Conservation (phyloP, 1,140 invertebrate species). For the Drosophila parvula region DNA sequence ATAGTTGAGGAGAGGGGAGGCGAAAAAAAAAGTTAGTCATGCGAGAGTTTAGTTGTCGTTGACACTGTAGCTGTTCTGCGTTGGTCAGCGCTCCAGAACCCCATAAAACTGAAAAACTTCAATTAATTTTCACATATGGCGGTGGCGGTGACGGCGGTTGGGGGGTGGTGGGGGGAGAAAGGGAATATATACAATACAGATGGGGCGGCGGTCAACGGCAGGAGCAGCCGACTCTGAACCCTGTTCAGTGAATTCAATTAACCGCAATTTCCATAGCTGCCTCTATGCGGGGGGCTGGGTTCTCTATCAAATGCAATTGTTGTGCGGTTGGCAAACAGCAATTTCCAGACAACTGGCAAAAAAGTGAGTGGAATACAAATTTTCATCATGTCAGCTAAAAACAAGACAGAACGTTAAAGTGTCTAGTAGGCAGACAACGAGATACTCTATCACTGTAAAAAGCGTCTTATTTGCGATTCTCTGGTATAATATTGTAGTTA, state of each 20-base stretch:
- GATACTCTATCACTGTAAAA: not conserved
- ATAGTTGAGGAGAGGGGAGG: not conserved
- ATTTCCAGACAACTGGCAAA: constrained; percentile 46
- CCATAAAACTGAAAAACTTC: constrained; percentile 76
- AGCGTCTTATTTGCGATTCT: too few relatives aligned
- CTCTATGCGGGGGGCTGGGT: constrained; percentile 17
- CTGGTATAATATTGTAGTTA: too few relatives aligned
- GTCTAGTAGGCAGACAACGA: not conserved
- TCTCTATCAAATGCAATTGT: constrained; percentile 72
- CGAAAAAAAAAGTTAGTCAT: constrained; percentile 74
- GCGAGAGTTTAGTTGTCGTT: constrained; percentile 63
- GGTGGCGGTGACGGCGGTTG: not conserved
- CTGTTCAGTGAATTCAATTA: constrained; percentile 78
- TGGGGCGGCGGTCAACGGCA: constrained; percentile 23
- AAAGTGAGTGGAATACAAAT: constrained; percentile 44
- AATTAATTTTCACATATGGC: constrained; percentile 74
- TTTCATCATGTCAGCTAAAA: constrained; percentile 40
- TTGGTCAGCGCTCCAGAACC: constrained; percentile 44
- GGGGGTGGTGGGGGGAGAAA: not conserved
- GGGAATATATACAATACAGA: constrained; percentile 1
- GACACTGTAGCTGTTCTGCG: constrained; percentile 40
- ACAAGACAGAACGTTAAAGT: constrained; percentile 1
- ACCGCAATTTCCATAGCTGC: constrained; percentile 73
- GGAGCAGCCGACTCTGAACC: constrained; percentile 50
- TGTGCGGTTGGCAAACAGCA: constrained; percentile 56